Base-by-base conservation (phyloP, 2,113 vertebrate genomes). In the Onychorhynchus coronatus region DNA sequence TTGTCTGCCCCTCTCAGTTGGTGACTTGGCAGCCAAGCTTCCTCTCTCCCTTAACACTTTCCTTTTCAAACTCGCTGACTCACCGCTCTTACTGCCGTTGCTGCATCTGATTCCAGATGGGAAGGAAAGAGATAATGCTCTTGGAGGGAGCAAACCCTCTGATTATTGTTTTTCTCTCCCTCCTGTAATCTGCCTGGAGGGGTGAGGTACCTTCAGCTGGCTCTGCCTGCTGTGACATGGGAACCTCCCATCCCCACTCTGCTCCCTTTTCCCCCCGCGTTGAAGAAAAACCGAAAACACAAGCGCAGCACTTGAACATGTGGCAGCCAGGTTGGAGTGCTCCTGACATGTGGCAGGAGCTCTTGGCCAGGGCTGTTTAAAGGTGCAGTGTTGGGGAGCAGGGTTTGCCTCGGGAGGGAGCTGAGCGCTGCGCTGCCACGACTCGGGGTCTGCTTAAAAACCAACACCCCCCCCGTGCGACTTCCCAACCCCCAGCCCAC, bases 241-340 rank as follows among this genome's bases (percentile, higher is more conserved):
- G 89, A 92, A 68, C 55, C 25, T 68, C 19, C 10, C 76, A 75
- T 91, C 93, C 85, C 89, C 55, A 14, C 79, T 41, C 27, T 93
- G 91, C 91, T 94, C 95, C 33, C 18, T 80, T 81, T 68, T 49
- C 52, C 42, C n/a, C 74, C 55, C 14, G 3, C 12, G 0, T 2
- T 24, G 67, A 91, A 89, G 65, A 71, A 82, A 81, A 88, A 56
- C 93, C 63, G 80, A 71, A 88, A 79, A 89, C 39, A 14, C 41
- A 94, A 97, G 78, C 24, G 25, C 94, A 96, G 96, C 88, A 61
- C 63, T 83, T 75, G 88, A 90, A 97, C 96, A 97, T 96, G 97
- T 97, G 97, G 97, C 84, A 94, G 96, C 97, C 97, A 98, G 97
- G 97, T 91, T 98, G 91, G 91, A 97, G 96, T 41, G 67, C 80